Base-by-base conservation (phyloP, 2,113 vertebrate species). In the Clarias macrocephalus region DNA sequence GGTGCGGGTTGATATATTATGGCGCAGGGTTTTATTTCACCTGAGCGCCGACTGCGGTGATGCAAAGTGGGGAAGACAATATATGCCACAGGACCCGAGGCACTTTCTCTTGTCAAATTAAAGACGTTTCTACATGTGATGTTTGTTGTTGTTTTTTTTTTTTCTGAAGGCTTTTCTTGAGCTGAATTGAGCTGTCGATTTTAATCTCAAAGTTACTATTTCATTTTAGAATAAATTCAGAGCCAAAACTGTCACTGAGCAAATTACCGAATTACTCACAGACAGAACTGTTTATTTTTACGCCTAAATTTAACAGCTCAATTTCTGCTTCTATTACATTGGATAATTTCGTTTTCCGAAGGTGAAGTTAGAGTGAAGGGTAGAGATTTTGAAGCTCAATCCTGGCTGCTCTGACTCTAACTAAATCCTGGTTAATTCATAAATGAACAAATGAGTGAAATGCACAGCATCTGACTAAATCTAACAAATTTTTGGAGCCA, bases 1-100 rank as follows among this genome's bases (percentile, higher is more conserved):
- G 21, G 5, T 33, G 56, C 72, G 66, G 81, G 91, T 89, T 91
- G 92, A 94, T 90, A 86, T 94, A 92, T 89, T 72, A 60, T 3
- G 59, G 54, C 59, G 72, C 87, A 23, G 52, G 70, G 90, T 92
- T 91, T 91, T 90, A 90, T 92, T 91, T 91, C 89, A 92, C 85
- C 88, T 92, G 90, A 88, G 90, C 80, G 77, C 79, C 76, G 83
- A 87, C 89, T 52, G 18, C 73, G 37, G 76, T 42, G 6, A 56
- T 52, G 60, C 52, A 48, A 42, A 80, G n/a, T 42, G 79, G 65
- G 48, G 81, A 15, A 42, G 57, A 81, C 18, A 82, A 48, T 48
- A 59, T 73, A n/a, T 60, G 56, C 63, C 18, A 82, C 68, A 75
- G 16, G 23, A 56, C 68, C 65, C 18, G 2, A 52, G 57, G 37